Percentiles rank a stretch among this genome's conserved stretches.
phyloP scores from a whole-genome alignment of 2,888 invertebrate species.

The Mechanitis messenoides region DNA sequence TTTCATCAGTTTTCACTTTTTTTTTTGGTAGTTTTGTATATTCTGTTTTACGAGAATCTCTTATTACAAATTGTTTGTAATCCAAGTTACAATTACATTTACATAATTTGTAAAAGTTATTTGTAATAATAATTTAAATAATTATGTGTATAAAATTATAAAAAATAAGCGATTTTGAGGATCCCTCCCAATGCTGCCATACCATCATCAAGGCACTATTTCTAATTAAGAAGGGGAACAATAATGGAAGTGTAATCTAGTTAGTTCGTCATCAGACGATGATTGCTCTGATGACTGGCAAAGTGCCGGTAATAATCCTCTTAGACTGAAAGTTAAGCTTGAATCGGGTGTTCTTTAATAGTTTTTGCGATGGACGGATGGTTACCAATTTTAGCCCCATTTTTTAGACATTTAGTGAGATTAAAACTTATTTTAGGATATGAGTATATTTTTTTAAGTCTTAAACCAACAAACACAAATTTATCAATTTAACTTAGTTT shows the following conservation, averaged over 20 bases:
- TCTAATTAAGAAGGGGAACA: constrained; percentile 31
- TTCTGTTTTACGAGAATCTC: too few relatives aligned
- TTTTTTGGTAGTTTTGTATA: too few relatives aligned
- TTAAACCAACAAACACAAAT: not conserved
- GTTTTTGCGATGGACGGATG: constrained; percentile 3
- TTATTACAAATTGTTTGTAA: too few relatives aligned
- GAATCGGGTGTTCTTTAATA: constrained; percentile 5
- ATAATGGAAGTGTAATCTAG: constrained; percentile 32
- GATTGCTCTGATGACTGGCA: constrained; percentile 60
- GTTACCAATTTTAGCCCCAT: not conserved
- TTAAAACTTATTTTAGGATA: not conserved
- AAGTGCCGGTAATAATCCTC: constrained; percentile 52
- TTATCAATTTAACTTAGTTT: too few relatives aligned
- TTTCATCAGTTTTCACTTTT: too few relatives aligned
- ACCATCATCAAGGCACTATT: constrained; percentile 27
- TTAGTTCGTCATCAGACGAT: constrained; percentile 37
- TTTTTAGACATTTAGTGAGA: not conserved
- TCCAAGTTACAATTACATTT: too few relatives aligned
- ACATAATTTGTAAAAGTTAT: too few relatives aligned
- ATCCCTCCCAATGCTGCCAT: constrained; percentile 5
- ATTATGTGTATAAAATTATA: not conserved
- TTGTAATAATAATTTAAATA: not conserved
- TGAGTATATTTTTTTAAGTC: not conserved
- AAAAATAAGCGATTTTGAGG: not conserved
- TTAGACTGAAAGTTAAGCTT: constrained; percentile 32